These are phyloP conservation scores for Thereuonema tuberculata DNA, from an alignment of 1,140 invertebrate genomes.

Conservation along the genomic window DNA sequence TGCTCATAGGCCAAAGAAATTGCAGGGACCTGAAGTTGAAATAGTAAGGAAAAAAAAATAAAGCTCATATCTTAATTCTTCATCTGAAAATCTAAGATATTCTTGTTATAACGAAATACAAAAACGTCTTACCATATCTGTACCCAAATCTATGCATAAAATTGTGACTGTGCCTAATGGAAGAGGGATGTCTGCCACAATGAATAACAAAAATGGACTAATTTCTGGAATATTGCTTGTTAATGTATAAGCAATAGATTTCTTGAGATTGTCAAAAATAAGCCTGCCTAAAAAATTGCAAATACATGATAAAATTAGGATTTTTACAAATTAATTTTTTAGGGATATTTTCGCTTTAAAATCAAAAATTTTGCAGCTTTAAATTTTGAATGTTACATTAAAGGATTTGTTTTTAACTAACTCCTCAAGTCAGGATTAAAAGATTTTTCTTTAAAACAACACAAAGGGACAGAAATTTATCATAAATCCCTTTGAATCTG, in stretches of 20 bases:
- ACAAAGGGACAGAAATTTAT: too few relatives aligned
- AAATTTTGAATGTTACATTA: too few relatives aligned
- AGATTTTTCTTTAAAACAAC: too few relatives aligned
- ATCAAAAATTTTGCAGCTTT: too few relatives aligned
- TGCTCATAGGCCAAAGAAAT: constrained; percentile 47
- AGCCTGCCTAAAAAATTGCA: constrained; percentile 46
- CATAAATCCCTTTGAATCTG: too few relatives aligned
- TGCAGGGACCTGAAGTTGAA: constrained; percentile 41
- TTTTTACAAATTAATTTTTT: too few relatives aligned
- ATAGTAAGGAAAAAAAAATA: constrained; percentile 39
- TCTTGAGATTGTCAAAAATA: constrained; percentile 99
- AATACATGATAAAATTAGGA: too few relatives aligned
- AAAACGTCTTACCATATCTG: constrained; percentile 65
- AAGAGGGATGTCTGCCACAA: constrained; percentile 89
- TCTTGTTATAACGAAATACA: constrained; percentile 37
- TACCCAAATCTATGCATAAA: constrained; percentile 98
- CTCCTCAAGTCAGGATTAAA: too few relatives aligned
- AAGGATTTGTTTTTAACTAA: too few relatives aligned
- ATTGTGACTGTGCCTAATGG: constrained; percentile 97
- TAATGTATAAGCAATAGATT: constrained; percentile 97
- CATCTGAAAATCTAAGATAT: constrained; percentile 33
- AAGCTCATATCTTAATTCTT: constrained; percentile 28
- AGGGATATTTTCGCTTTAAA: too few relatives aligned
- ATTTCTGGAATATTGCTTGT: constrained; percentile 99
- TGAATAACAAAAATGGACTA: constrained; percentile 96